Conservation (phyloP, 2,797 vertebrate species). For the Gymnoscopelus braueri region DNA sequence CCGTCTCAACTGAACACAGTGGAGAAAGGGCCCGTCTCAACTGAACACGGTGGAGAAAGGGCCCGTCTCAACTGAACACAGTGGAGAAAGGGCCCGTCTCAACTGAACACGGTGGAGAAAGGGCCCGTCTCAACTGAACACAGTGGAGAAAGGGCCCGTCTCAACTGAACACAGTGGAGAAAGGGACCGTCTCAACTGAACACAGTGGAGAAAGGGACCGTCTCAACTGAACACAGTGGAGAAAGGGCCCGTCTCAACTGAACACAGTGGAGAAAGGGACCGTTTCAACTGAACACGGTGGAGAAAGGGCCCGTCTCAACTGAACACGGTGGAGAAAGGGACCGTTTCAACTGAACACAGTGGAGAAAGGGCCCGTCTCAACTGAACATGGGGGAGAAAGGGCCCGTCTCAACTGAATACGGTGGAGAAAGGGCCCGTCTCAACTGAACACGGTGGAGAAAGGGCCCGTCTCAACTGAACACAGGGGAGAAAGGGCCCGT, state of each 20-base stretch:
- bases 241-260: no score
- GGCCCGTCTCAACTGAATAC: no score
- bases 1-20: conserved; percentile 27
- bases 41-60: no score
- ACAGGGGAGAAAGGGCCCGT: conserved; percentile 31
- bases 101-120: no score
- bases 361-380: no score
- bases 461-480: conserved; percentile 8
- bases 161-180: no score
- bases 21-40: not conserved
- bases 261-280: conserved; percentile 33
- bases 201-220: conserved; percentile 20
- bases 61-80: conserved; percentile 26
- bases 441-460: conserved; percentile 42
- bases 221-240: no score
- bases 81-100: not conserved
- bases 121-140: conserved; percentile 23
- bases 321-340: conserved; percentile 34
- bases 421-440: no score
- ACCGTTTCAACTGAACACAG: no score
- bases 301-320: no score
- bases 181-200: conserved; percentile 3
- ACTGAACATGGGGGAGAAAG: conserved; percentile 35
- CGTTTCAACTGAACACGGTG: no score
- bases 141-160: conserved; percentile 1